Percentiles rank a stretch among this genome's conserved stretches.
These are phyloP conservation scores for Kryptopterus vitreolus DNA, from an alignment of 2,797 vertebrate species.

Conservation along the genomic window DNA sequence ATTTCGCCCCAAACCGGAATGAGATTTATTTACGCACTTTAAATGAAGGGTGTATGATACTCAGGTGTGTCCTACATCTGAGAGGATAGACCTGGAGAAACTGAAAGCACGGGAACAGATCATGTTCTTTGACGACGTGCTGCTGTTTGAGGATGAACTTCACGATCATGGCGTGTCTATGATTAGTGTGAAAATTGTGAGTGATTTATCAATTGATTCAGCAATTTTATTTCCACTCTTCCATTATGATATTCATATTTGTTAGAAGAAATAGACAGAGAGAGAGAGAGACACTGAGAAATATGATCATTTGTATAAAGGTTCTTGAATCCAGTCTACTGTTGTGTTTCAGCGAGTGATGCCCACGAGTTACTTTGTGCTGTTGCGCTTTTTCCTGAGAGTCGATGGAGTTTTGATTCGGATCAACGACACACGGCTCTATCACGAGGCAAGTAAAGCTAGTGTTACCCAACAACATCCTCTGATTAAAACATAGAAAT, in stretches of 20 bases:
- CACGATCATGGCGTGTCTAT: constrained; percentile 97
- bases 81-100: constrained; percentile 93
- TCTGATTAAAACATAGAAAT: background rate
- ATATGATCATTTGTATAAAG: background rate
- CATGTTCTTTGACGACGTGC: constrained; percentile 94
- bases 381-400: constrained; percentile 91
- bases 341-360: constrained; percentile 84
- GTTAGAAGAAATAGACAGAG: background rate
- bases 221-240: no score
- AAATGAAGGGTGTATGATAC: constrained; percentile 7
- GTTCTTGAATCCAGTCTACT: background rate
- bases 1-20: background rate
- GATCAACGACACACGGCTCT: constrained; percentile 92
- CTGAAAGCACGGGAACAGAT: constrained; percentile 94
- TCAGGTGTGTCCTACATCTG: constrained; percentile 83
- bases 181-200: constrained; percentile 94
- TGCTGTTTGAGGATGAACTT: constrained; percentile 95
- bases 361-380: constrained; percentile 94
- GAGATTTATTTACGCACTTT: background rate
- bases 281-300: background rate
- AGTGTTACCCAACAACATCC: no score
- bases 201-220: constrained; percentile 58
- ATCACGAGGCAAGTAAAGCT: constrained; percentile 81
- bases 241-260: background rate
- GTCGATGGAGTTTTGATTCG: constrained; percentile 94